Evolutionary conservation across 2,888 invertebrate genomes (phyloP).

Genomic region (Leptura quadrifasciata): DNA sequence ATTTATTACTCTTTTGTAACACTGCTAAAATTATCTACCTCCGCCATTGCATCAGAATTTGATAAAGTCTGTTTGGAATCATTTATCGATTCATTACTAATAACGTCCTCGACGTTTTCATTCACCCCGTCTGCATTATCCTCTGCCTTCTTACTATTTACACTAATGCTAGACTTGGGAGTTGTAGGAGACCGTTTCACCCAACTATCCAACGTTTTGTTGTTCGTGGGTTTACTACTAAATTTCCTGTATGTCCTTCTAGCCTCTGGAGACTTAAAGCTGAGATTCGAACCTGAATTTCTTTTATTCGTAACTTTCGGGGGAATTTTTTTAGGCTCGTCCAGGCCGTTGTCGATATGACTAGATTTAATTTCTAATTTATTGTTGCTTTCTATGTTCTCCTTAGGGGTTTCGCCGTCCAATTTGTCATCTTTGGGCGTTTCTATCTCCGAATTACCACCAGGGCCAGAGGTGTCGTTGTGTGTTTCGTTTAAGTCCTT

Average conservation of each 20-base stretch:
- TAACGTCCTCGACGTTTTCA: slow-evolving; percentile 4
- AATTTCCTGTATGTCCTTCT: slow-evolving; percentile 47
- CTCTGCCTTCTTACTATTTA: slow-evolving; percentile 31
- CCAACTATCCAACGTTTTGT: slow-evolving; percentile 66
- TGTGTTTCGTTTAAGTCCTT: neutral
- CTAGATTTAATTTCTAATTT: slow-evolving; percentile 39
- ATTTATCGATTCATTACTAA: slow-evolving; percentile 25
- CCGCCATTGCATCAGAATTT: slow-evolving; percentile 1
- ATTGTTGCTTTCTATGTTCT: slow-evolving; percentile 48
- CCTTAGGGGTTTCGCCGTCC: slow-evolving; percentile 47
- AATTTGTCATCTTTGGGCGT: neutral
- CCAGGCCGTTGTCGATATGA: slow-evolving; percentile 51
- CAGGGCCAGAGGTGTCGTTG: neutral
- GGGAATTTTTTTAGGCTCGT: slow-evolving; percentile 41
- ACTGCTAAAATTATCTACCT: slow-evolving; percentile 31
- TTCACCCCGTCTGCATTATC: slow-evolving; percentile 16
- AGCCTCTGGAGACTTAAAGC: slow-evolving; percentile 28
- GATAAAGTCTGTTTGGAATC: slow-evolving; percentile 29
- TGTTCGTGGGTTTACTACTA: slow-evolving; percentile 46
- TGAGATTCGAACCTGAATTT: neutral
- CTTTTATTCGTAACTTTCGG: neutral
- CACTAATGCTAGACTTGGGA: slow-evolving; percentile 33
- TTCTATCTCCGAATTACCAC: neutral
- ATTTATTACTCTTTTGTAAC: slow-evolving; percentile 20
- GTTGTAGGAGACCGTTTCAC: slow-evolving; percentile 59